Evolutionary conservation across 2,888 invertebrate genomes (phyloP), one percentile per base, ranked within the genome.

Genomic region (Rhingia rostrata): DNA sequence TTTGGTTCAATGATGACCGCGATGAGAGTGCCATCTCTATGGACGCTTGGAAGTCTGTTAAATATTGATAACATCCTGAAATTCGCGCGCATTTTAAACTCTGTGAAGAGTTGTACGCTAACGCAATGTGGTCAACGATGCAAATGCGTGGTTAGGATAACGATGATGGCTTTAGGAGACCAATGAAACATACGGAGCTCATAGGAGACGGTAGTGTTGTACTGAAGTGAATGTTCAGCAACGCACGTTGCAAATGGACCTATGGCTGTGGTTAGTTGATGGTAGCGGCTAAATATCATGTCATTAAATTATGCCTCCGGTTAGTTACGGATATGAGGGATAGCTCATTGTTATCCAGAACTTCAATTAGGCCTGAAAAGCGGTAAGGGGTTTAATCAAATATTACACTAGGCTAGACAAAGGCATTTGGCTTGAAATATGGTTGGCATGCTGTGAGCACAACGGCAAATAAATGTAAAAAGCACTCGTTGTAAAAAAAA

Each of bases 91-190:
- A 66, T 83, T 79, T 74, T 63, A 84, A 84, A 74, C 22, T 63
- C 83, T 37, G 54, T 33, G 47, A 60, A 72, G 54, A 73, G 79
- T 74, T 58, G 49, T 54, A 80, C 54, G 43, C 53, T 80, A 80
- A 74, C 63, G 74, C 64, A 69, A 53, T 84, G 80, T 69, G 84
- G 80, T 84, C 64, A 45, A 45, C 58, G 64, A 80, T 84, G 80
- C 84, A 80, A 80, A 84, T 80, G 80, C 69, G 80, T 74, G 83
- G 83, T 84, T 83, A 73, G 72, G 47, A 60, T 67, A 83, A 73
- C 78, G 66, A 67, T 66, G 78, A 73, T 49, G 82, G 66, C 47
- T 56, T 58, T 61, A 41, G 56, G 49, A 22, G 63, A 6, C 33
- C n/a, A 58, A 32, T 22, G 43, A 14, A 49, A 35, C 63, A 60